Percentiles rank a stretch among this genome's conserved stretches.
These are phyloP conservation scores for Dermatemys mawii DNA, from an alignment of 2,113 vertebrate genomes.

Conservation along the genomic window DNA sequence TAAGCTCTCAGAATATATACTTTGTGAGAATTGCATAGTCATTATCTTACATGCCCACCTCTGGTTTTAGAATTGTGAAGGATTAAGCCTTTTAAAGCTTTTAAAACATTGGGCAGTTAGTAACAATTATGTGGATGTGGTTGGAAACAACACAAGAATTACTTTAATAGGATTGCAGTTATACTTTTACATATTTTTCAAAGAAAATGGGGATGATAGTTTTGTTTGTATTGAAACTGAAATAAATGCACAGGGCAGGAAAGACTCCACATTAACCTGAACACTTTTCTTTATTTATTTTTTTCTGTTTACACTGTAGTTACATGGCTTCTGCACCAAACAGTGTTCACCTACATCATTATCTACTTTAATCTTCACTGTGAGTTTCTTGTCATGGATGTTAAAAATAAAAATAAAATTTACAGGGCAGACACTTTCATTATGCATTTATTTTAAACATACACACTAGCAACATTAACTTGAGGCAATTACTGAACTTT, in stretches of 20 bases:
- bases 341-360: constrained; percentile 63
- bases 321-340: constrained; percentile 47
- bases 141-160: constrained; percentile 53
- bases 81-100: constrained; percentile 32
- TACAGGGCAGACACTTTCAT: constrained; percentile 1
- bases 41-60: constrained; percentile 4
- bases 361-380: constrained; percentile 50
- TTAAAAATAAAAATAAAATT: not conserved
- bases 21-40: constrained; percentile 30
- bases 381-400: constrained; percentile 32
- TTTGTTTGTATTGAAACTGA: constrained; percentile 68
- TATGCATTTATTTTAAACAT: constrained; percentile 49
- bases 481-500: constrained; percentile 43
- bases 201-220: constrained; percentile 52
- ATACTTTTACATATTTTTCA: constrained; percentile 32
- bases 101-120: constrained; percentile 64
- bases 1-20: constrained; percentile 30
- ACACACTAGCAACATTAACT: constrained; percentile 25
- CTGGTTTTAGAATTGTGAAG: constrained; percentile 53
- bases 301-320: constrained; percentile 52
- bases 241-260: constrained; percentile 49
- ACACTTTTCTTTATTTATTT: constrained; percentile 28
- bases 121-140: constrained; percentile 39
- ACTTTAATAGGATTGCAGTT: constrained; percentile 50
- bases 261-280: constrained; percentile 49